These are phyloP conservation scores for Acrocephalus kingi DNA, from an alignment of 2,113 vertebrate genomes.

Conservation along the genomic window DNA sequence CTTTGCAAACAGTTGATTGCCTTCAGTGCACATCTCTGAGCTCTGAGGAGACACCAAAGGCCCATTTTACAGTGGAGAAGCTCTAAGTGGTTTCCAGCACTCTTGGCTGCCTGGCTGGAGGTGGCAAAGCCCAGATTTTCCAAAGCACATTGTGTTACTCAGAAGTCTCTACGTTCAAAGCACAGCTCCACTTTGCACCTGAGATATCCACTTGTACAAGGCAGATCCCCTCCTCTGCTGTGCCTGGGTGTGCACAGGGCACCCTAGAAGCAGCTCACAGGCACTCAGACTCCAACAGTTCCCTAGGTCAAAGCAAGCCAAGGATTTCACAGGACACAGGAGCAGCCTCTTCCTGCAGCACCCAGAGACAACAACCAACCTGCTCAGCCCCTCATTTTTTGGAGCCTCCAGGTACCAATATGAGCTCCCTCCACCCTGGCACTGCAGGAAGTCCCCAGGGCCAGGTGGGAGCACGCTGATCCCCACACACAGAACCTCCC, in stretches of 20 bases:
- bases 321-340: background rate
- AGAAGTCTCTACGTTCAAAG: rapidly evolving
- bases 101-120: background rate
- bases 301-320: background rate
- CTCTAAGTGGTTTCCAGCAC: background rate
- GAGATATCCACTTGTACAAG: background rate
- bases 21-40: rapidly evolving
- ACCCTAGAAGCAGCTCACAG: background rate
- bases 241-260: rapidly evolving
- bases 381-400: rapidly evolving
- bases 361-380: background rate
- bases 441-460: background rate
- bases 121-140: background rate
- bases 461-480: rapidly evolving
- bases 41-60: background rate
- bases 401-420: background rate
- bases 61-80: background rate
- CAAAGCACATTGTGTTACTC: background rate
- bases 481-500: background rate
- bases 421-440: rapidly evolving
- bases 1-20: background rate
- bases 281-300: background rate
- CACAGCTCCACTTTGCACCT: rapidly evolving
- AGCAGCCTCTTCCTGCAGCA: background rate
- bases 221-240: background rate